Percentiles rank a stretch among this genome's conserved stretches.
Evolutionary conservation across 2,113 vertebrate species (phyloP).

Genomic region (Scomber scombrus): DNA sequence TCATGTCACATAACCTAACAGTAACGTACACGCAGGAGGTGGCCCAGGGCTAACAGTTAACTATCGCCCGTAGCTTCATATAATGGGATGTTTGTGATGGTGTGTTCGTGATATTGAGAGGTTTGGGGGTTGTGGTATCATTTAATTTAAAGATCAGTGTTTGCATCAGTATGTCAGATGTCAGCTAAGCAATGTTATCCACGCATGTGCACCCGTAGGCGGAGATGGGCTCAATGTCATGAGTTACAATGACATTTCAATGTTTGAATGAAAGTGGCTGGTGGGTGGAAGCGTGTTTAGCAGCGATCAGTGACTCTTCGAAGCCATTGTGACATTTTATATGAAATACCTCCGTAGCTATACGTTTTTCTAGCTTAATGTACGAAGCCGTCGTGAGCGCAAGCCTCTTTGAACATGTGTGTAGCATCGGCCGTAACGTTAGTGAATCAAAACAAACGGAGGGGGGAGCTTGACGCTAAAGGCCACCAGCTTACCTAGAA

Average conservation of each 20-base stretch:
- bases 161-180: not conserved
- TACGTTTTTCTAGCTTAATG: too few species aligned
- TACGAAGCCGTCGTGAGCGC: not conserved
- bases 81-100: rapidly evolving
- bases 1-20: not conserved
- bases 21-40: not conserved
- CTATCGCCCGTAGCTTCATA: not conserved
- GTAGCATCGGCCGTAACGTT: not conserved
- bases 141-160: not conserved
- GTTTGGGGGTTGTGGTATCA: not conserved
- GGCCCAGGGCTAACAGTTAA: conserved; percentile 36
- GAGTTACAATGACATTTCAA: conserved; percentile 50
- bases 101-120: not conserved
- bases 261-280: conserved; percentile 31
- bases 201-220: not conserved
- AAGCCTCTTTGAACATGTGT: not conserved
- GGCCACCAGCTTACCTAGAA: too few species aligned
- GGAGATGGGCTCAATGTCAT: conserved; percentile 52
- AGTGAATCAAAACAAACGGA: conserved; percentile 36
- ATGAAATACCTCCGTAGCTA: too few species aligned
- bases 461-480: not conserved
- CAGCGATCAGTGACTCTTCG: too few species aligned
- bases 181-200: not conserved
- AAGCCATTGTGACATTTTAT: not conserved
- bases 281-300: not conserved